Conservation (phyloP, 2,888 invertebrate species). For the Cephus sareptanus region DNA sequence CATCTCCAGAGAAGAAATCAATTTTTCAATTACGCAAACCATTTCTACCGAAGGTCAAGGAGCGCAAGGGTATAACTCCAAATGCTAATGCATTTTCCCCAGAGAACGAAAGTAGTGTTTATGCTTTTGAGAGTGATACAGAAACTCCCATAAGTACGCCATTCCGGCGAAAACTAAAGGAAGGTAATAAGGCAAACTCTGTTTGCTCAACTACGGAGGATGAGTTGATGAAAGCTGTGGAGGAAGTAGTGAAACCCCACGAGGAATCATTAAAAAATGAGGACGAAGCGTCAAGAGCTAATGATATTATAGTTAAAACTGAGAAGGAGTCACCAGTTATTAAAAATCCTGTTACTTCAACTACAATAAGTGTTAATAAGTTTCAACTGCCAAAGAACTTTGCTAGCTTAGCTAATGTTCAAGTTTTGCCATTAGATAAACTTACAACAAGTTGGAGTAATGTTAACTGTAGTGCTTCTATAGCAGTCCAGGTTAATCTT, state of each 20-base stretch:
- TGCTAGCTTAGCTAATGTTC: slow-evolving; percentile 51
- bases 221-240: slow-evolving; percentile 59
- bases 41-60: slow-evolving; percentile 71
- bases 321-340: slow-evolving; percentile 31
- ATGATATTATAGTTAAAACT: slow-evolving; percentile 9
- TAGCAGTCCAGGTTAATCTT: slow-evolving; percentile 70
- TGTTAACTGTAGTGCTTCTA: slow-evolving; percentile 67
- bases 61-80: slow-evolving; percentile 64
- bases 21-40: slow-evolving; percentile 68
- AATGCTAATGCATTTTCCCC: slow-evolving; percentile 74
- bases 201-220: slow-evolving; percentile 61
- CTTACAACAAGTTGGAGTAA: slow-evolving; percentile 60
- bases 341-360: slow-evolving; percentile 18
- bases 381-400: slow-evolving; percentile 57
- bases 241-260: slow-evolving; percentile 31
- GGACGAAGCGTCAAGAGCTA: background rate
- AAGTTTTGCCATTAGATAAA: slow-evolving; percentile 58
- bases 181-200: slow-evolving; percentile 34
- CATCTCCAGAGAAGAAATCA: slow-evolving; percentile 45
- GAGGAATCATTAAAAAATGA: background rate
- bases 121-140: slow-evolving; percentile 77
- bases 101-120: slow-evolving; percentile 77
- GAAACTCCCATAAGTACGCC: slow-evolving; percentile 71
- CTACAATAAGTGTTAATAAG: slow-evolving; percentile 32
- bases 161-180: slow-evolving; percentile 65